Percentiles rank a stretch among this genome's conserved stretches.
phyloP scores from a whole-genome alignment of 2,888 invertebrate species.

The Aspidapion aeneum region DNA sequence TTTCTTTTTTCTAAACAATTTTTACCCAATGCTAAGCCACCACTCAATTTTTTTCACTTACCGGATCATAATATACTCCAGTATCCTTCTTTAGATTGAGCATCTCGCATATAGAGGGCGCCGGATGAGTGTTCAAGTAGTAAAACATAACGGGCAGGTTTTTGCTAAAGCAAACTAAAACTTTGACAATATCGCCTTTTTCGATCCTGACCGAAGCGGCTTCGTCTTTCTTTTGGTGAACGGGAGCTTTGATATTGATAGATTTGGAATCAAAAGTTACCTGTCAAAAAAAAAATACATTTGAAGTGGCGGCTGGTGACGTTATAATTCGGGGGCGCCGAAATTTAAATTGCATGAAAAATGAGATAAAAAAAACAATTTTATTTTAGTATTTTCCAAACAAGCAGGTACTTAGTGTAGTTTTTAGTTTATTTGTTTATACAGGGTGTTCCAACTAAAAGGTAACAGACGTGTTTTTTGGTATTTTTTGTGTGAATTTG shows the following conservation, averaged over 20 bases:
- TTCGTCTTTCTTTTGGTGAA: slow-evolving; percentile 53
- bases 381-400: too few species aligned
- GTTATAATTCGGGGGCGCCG: too few species aligned
- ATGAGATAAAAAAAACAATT: too few species aligned
- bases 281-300: neutral
- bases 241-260: slow-evolving; percentile 55
- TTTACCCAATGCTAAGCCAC: too few species aligned
- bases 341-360: too few species aligned
- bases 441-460: too few species aligned
- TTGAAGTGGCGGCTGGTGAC: too few species aligned
- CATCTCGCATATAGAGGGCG: slow-evolving; percentile 62
- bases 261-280: slow-evolving; percentile 25
- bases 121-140: slow-evolving; percentile 68
- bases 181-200: slow-evolving; percentile 66
- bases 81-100: slow-evolving; percentile 63
- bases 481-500: too few species aligned
- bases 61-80: slow-evolving; percentile 57
- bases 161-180: slow-evolving; percentile 75
- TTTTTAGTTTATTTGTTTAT: too few species aligned
- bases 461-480: too few species aligned
- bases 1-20: too few species aligned
- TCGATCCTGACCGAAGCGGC: slow-evolving; percentile 65
- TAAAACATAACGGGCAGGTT: slow-evolving; percentile 76
- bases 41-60: slow-evolving; percentile 55
- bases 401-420: too few species aligned